Evolutionary conservation across 1,140 invertebrate genomes (phyloP).

Genomic region (Macrostomum lignano): DNA sequence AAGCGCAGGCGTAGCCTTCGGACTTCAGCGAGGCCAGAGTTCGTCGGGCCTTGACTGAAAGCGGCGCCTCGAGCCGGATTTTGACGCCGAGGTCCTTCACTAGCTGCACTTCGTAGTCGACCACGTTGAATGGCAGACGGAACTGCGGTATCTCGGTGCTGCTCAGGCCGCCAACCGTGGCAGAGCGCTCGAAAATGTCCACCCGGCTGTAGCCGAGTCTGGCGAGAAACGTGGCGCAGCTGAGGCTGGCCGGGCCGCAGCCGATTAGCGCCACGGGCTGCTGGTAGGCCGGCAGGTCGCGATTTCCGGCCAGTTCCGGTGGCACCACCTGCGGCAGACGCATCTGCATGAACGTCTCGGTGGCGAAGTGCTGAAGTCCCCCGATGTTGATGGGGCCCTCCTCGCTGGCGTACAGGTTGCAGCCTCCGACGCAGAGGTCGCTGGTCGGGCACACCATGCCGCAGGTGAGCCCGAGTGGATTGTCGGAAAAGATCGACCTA

Average conservation of each 20-base stretch:
- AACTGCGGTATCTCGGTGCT: slow-evolving; percentile 86
- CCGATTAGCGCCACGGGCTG: slow-evolving; percentile 65
- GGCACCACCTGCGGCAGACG: slow-evolving; percentile 20
- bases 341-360: slow-evolving; percentile 54
- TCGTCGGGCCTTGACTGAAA: slow-evolving; percentile 26
- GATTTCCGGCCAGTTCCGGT: slow-evolving; percentile 33
- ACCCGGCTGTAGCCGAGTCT: slow-evolving; percentile 64
- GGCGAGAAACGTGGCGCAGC: slow-evolving; percentile 73
- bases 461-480: slow-evolving; percentile 70
- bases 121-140: slow-evolving; percentile 60
- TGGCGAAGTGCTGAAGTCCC: slow-evolving; percentile 77
- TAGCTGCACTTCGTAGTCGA: slow-evolving; percentile 67
- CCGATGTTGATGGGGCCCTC: slow-evolving; percentile 94
- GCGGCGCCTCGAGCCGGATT: slow-evolving; percentile 32
- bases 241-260: slow-evolving; percentile 77
- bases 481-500: slow-evolving; percentile 77
- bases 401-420: slow-evolving; percentile 70
- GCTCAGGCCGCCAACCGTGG: slow-evolving; percentile 59
- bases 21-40: slow-evolving; percentile 33
- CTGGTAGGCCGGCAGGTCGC: too few species aligned
- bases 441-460: slow-evolving; percentile 97
- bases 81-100: slow-evolving; percentile 70
- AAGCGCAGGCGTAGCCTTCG: slow-evolving; percentile 50
- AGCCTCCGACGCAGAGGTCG: slow-evolving; percentile 83
- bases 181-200: slow-evolving; percentile 64